Conservation (phyloP, 1,140 invertebrate genomes). For the Leucophenga varia region DNA sequence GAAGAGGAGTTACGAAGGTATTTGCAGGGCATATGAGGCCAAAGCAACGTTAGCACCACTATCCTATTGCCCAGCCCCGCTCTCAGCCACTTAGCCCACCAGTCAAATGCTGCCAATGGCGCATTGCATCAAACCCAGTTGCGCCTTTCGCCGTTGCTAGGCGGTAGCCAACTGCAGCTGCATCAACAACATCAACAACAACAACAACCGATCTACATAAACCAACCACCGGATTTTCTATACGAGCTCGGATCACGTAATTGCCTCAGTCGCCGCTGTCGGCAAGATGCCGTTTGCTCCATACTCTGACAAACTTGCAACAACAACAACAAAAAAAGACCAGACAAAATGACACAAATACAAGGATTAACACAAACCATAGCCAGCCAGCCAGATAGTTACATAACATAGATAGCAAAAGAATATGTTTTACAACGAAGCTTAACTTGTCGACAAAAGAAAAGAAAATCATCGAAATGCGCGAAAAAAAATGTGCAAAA, state of each 20-base stretch:
- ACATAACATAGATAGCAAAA: too few species aligned
- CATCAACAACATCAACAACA: conserved; percentile 6
- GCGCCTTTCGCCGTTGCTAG: neutral
- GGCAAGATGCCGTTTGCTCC: conserved; percentile 9
- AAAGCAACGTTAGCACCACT: conserved; percentile 45
- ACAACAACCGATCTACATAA: conserved; percentile 16
- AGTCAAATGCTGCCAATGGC: too few species aligned
- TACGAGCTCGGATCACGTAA: conserved; percentile 19
- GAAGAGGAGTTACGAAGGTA: conserved; percentile 86
- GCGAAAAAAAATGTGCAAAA: too few species aligned
- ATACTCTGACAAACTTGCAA: conserved; percentile 10
- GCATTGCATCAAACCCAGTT: neutral
- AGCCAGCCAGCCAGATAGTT: too few species aligned
- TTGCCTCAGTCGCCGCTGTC: conserved; percentile 16
- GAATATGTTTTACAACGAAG: too few species aligned
- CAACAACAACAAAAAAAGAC: too few species aligned
- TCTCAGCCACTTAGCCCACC: conserved; percentile 7
- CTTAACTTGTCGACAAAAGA: too few species aligned
- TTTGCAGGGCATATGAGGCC: conserved; percentile 57
- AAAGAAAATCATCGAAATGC: too few species aligned
- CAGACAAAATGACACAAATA: too few species aligned
- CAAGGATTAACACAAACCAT: too few species aligned
- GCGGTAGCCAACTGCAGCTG: neutral
- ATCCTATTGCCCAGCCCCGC: conserved; percentile 44
- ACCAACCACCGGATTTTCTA: conserved; percentile 19